Evolutionary conservation across 2,113 vertebrate species (phyloP), one percentile per base, ranked within the genome.

Genomic region (Trinectes maculatus): DNA sequence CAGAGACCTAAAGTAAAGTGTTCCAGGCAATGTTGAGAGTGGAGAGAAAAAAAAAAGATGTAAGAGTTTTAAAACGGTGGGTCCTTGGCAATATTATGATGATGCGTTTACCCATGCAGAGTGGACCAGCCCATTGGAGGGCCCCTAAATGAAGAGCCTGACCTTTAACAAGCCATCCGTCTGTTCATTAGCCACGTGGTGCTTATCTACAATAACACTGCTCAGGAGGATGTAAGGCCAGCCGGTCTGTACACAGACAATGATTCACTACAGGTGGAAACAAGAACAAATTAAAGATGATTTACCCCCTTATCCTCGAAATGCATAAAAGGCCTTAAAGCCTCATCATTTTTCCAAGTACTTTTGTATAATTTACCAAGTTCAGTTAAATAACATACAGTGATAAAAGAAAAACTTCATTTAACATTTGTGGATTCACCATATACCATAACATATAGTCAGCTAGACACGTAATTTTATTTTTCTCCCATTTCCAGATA

Each of bases 121-220:
- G 82, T 85, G 86, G 88, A 85, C 83, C 84, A 61, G 76, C 82
- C 88, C 74, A 75, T 85, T 85, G 89, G 87, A 90, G 78, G 71
- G 86, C 67, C 85, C 80, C 85, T 91, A 90, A 92, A 92, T 92
- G 85, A 92, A 92, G 92, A 88, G 84, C 80, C 71, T 92, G 89
- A 92, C 92, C 92, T 93, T 93, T 90, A 90, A 84, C 80, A 77
- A 86, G 84, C 83, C 84, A 80, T 86, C 85, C 74, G 74, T 88
- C 86, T 87, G 82, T 91, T 93, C 89, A 91, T 93, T 92, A 92
- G 88, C 83, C 65, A 87, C 80, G 77, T 82, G 77, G 84, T 82
- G 84, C 89, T 92, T 89, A 89, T 88, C 89, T 72, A 60, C 86
- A 87, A 80, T 82, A 90, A 85, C 63, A 78, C 83, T 71, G 74